phyloP scores from a whole-genome alignment of 2,888 invertebrate species.

The Anarsia innoxiella region DNA sequence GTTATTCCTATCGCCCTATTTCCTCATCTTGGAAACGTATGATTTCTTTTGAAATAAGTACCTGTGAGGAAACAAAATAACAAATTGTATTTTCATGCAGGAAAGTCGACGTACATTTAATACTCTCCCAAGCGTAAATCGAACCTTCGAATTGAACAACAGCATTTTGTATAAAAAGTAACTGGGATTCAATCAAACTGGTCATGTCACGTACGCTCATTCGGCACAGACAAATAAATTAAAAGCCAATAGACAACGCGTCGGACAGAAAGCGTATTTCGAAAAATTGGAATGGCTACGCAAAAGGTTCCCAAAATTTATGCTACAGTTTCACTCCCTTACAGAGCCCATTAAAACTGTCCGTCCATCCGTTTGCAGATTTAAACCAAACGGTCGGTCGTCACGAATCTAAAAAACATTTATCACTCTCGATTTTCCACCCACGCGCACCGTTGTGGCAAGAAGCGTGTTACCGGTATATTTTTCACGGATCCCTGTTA shows the following conservation, averaged over 20 bases:
- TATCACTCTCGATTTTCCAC: conserved; percentile 55
- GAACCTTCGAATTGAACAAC: conserved; percentile 2
- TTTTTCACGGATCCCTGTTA: conserved; percentile 41
- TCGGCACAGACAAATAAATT: conserved; percentile 55
- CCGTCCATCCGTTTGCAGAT: conserved; percentile 58
- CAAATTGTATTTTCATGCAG: too few species aligned
- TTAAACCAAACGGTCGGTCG: conserved; percentile 52
- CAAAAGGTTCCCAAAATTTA: conserved; percentile 48
- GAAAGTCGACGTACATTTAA: too few species aligned
- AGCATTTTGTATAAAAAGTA: conserved; percentile 7
- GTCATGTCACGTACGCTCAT: conserved; percentile 21
- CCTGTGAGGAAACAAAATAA: too few species aligned
- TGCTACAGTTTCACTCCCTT: conserved; percentile 53
- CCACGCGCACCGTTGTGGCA: conserved; percentile 25
- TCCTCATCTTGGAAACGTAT: too few species aligned
- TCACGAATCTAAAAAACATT: conserved; percentile 59
- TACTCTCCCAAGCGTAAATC: background rate
- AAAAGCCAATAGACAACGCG: conserved; percentile 45
- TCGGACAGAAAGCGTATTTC: conserved; percentile 34
- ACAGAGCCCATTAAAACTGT: conserved; percentile 59
- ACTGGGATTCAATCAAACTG: conserved; percentile 29
- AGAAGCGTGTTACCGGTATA: conserved; percentile 37
- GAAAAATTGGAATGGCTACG: conserved; percentile 42
- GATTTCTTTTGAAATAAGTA: too few species aligned
- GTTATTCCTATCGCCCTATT: too few species aligned